Percentiles rank a stretch among this genome's conserved stretches.
These are phyloP conservation scores for Paradoxurus hermaphroditus DNA, from an alignment of 2,113 vertebrate species.

Conservation along the genomic window DNA sequence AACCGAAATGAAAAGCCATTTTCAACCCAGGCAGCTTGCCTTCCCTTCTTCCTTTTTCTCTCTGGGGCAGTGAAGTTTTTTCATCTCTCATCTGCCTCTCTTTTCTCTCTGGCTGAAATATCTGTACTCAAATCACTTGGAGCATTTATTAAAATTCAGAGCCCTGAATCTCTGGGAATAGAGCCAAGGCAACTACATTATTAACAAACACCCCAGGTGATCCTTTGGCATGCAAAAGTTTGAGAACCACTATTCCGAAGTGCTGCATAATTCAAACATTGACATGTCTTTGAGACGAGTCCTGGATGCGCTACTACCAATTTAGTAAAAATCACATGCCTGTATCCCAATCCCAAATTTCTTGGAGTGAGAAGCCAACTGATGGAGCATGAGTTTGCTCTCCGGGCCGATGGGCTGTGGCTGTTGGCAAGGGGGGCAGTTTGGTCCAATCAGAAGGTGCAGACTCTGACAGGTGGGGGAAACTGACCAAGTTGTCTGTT, in stretches of 20 bases:
- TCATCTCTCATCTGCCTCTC: not conserved
- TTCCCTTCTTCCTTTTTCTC: not conserved
- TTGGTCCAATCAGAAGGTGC: not conserved
- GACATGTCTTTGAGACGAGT: not conserved
- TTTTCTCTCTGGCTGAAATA: not conserved
- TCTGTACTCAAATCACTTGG: not conserved
- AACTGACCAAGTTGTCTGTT: not conserved
- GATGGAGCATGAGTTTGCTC: not conserved
- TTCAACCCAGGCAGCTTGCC: not conserved
- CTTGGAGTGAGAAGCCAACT: not conserved
- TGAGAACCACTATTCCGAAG: not conserved
- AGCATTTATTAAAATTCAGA: slow-evolving; percentile 50
- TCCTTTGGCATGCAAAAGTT: not conserved
- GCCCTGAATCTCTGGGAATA: not conserved
- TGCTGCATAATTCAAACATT: not conserved
- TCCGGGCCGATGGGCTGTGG: not conserved
- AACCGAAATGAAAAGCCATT: not conserved
- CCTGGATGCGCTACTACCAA: not conserved
- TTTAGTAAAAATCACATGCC: not conserved
- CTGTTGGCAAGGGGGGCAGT: not conserved
- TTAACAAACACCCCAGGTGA: not conserved
- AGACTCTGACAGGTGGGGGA: not conserved
- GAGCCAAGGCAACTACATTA: slow-evolving; percentile 17
- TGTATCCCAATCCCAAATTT: not conserved
- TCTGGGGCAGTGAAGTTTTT: not conserved